Conservation (phyloP, 2,113 vertebrate species). For the Podarcis cretensis region DNA sequence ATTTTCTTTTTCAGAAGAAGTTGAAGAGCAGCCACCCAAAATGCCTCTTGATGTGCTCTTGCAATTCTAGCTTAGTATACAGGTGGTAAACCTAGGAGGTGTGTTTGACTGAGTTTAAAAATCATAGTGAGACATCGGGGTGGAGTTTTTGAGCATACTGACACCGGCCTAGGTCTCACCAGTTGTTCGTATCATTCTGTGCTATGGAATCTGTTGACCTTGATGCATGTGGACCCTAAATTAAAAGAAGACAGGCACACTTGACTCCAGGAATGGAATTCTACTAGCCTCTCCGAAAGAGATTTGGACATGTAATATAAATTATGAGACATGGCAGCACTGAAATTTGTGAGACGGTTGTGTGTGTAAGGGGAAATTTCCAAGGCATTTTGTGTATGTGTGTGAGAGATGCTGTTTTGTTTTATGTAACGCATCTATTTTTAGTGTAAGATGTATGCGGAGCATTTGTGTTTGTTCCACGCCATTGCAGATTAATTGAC, state of each 20-base stretch:
- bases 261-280: background rate
- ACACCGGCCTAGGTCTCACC: background rate
- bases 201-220: background rate
- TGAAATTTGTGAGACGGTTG: background rate
- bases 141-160: too few relatives aligned
- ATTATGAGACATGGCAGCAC: background rate
- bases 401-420: background rate
- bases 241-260: background rate
- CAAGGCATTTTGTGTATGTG: constrained; percentile 1
- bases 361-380: background rate
- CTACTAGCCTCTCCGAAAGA: background rate
- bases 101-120: background rate
- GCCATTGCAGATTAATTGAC: constrained; percentile 51
- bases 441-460: constrained; percentile 61
- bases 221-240: background rate
- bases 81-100: background rate
- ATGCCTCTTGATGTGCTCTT: background rate
- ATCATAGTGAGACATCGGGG: background rate
- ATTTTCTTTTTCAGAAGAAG: background rate
- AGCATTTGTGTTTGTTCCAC: constrained; percentile 51
- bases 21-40: background rate
- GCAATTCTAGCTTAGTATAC: background rate
- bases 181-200: background rate
- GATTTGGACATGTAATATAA: background rate
- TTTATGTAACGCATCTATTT: constrained; percentile 56